Evolutionary conservation across 2,888 invertebrate genomes (phyloP).

Genomic region (Zele albiditarsus): DNA sequence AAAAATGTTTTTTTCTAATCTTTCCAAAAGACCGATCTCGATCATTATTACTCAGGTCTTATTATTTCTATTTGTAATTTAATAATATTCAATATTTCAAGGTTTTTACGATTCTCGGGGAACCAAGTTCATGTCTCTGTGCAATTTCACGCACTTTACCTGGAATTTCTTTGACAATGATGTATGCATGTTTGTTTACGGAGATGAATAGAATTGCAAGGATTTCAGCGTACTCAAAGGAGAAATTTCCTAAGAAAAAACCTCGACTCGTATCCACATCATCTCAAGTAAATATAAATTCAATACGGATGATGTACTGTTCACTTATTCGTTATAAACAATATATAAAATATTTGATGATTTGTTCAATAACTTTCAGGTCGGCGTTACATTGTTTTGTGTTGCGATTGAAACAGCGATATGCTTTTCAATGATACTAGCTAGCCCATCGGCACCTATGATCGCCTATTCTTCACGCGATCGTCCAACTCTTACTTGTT

Average conservation of each 20-base stretch:
- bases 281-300: conserved; percentile 71
- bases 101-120: conserved; percentile 78
- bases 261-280: conserved; percentile 79
- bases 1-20: too few species aligned
- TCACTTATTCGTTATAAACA: neutral
- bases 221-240: conserved; percentile 83
- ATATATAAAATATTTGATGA: neutral
- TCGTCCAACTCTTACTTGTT: conserved; percentile 78
- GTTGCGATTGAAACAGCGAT: conserved; percentile 81
- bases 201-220: conserved; percentile 86
- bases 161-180: conserved; percentile 81
- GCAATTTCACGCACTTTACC: conserved; percentile 77
- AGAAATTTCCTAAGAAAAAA: conserved; percentile 81
- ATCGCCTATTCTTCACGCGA: conserved; percentile 74
- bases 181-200: conserved; percentile 83
- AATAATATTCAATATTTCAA: conserved; percentile 30
- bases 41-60: neutral
- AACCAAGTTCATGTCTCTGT: conserved; percentile 77
- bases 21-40: too few species aligned
- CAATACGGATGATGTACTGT: too few species aligned
- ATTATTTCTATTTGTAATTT: neutral
- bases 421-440: conserved; percentile 76
- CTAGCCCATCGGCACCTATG: conserved; percentile 77
- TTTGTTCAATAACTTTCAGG: conserved; percentile 65
- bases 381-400: conserved; percentile 79